phyloP scores from a whole-genome alignment of 1,140 invertebrate species.

The Trachymyrmex cornetzi region DNA sequence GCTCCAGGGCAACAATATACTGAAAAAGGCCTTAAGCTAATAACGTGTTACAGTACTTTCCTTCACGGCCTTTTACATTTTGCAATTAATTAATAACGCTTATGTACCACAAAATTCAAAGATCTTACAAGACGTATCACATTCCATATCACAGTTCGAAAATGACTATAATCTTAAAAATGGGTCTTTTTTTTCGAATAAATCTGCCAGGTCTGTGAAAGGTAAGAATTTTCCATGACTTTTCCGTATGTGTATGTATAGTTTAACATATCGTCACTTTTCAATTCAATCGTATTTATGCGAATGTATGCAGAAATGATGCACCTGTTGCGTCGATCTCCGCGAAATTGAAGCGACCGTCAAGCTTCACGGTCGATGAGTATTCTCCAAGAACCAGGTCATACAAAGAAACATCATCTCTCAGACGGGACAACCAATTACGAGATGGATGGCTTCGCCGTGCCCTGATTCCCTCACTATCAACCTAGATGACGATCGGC shows the following conservation, averaged over 20 bases:
- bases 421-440: constrained; percentile 64
- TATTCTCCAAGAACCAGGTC: constrained; percentile 73
- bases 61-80: not conserved
- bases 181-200: too few relatives aligned
- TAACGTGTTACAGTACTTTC: constrained; percentile 3
- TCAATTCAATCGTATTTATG: not conserved
- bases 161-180: not conserved
- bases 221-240: not conserved
- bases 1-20: constrained; percentile 3
- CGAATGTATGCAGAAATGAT: not conserved
- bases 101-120: not conserved
- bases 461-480: constrained; percentile 72
- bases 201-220: not conserved
- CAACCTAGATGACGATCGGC: constrained; percentile 69
- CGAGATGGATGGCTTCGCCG: constrained; percentile 62
- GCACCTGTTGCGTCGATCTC: not conserved
- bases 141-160: not conserved
- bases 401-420: constrained; percentile 66
- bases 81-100: constrained; percentile 12
- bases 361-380: constrained; percentile 55
- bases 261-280: not conserved
- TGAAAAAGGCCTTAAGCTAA: constrained; percentile 5
- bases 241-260: not conserved
- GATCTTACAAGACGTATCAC: not conserved
- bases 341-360: constrained; percentile 39